A percentile compares a stretch with the other conserved stretches of the same genome.
Conservation (phyloP, 2,113 vertebrate species). For the Coptodon rendalli region DNA sequence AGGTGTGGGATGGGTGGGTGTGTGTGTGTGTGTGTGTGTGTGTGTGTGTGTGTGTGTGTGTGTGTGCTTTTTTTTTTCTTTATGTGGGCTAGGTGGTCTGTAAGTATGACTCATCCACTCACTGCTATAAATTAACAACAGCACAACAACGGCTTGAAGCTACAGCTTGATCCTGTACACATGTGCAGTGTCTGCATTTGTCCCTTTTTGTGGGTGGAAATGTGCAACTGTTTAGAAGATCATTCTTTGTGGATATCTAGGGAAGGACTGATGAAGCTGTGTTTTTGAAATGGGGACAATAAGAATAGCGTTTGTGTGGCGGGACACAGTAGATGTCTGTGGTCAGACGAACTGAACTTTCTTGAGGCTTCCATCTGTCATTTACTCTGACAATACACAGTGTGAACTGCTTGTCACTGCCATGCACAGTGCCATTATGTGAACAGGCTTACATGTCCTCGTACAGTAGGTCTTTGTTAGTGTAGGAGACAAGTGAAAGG, state of each 20-base stretch:
- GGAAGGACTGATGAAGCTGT: neutral
- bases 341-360: neutral
- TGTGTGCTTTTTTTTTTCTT: neutral
- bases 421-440: constrained; percentile 35
- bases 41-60: neutral
- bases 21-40: neutral
- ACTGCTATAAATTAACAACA: neutral
- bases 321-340: constrained; percentile 14
- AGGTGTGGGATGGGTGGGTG: too few species aligned
- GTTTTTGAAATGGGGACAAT: neutral
- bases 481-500: neutral
- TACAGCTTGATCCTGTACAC: neutral
- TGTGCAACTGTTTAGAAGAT: neutral
- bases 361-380: neutral
- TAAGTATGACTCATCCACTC: constrained; percentile 4
- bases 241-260: neutral
- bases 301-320: neutral
- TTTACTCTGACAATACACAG: constrained; percentile 26
- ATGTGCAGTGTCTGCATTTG: neutral
- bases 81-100: neutral
- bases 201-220: neutral
- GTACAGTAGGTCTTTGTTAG: constrained; percentile 46
- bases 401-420: constrained; percentile 39
- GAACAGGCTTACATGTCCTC: constrained; percentile 20
- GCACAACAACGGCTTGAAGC: neutral